Evolutionary conservation across 2,888 invertebrate species (phyloP).

Genomic region (Priocnemis perturbator): DNA sequence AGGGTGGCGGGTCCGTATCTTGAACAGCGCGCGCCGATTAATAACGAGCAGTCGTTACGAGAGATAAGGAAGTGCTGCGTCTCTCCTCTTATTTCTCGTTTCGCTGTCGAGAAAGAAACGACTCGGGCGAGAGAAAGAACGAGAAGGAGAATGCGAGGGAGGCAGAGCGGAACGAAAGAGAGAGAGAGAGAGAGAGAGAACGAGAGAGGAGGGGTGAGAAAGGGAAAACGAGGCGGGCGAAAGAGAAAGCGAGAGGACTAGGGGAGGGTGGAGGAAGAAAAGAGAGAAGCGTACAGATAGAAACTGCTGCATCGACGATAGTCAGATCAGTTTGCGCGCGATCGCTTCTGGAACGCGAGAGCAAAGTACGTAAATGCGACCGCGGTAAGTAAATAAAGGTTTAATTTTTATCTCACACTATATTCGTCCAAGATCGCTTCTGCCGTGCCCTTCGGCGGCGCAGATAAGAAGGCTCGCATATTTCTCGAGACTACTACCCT

Average conservation of each 20-base stretch:
- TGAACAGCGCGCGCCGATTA: constrained; percentile 65
- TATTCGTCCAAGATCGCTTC: neutral
- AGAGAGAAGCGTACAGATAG: constrained; percentile 1
- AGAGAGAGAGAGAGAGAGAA: neutral
- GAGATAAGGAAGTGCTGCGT: constrained; percentile 65
- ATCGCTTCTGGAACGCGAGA: neutral
- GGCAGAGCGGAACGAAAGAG: neutral
- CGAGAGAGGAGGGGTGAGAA: too few relatives aligned
- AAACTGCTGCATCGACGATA: too few relatives aligned
- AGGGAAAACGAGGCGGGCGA: too few relatives aligned
- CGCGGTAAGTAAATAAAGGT: too few relatives aligned
- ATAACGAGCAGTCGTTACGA: constrained; percentile 72
- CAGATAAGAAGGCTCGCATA: too few relatives aligned
- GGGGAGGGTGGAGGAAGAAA: neutral
- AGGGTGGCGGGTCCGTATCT: constrained; percentile 50
- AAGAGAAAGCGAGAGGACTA: neutral
- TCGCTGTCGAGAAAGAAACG: constrained; percentile 32
- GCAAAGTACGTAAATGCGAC: too few relatives aligned
- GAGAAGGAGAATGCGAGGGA: neutral
- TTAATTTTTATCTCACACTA: too few relatives aligned
- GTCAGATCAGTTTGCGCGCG: too few relatives aligned
- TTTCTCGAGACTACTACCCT: too few relatives aligned
- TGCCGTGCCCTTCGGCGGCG: too few relatives aligned
- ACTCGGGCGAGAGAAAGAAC: constrained; percentile 30
- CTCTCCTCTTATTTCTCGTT: constrained; percentile 49